Base-by-base conservation (phyloP, 2,888 invertebrate species). In the Malthinus seriepunctatus region DNA sequence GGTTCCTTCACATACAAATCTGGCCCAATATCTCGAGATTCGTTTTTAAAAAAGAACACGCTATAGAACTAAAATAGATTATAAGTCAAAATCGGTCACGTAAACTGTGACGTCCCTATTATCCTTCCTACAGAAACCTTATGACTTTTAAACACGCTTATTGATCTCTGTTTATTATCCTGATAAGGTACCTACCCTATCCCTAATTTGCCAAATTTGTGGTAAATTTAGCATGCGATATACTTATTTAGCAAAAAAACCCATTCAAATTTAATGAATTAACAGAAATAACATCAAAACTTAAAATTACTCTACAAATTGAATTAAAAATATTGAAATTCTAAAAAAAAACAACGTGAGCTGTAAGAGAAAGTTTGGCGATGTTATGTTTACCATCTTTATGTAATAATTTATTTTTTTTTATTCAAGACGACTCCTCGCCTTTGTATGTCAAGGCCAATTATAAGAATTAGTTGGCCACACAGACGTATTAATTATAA, bases 391-490 rank as follows among this genome's bases (percentile, higher is more conserved):
- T 42, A 42, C 39, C 23, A 5, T 3, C 23, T 23, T 23, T 23
- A 23, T 23, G 23, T 23, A 23, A 23, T 42, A 42, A 42, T 42
- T 14, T 42, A 42, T 42, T 42, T 42, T 42, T 42, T 42, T 9
- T 42, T 15, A 42, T 42, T 10, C 35, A 9, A 42, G 39, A 42
- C 39, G 23, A 42, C 9, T 11, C 14, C 14, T 15, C 44, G 39
- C 31, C 35, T 35, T 47, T 49, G 11, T 23, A 47, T 54, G 53
- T 54, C 53, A 54, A 37, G 47, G 39, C 55, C 12, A 45, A 35
- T 44, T 53, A 63, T 42, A 62, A 47, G 56, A 61, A 66, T 46
- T 58, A 50, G 52, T 67, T 71, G 2, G 23, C 23, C 23, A 23
- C 23, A 23, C 23, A 23, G 5, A 23, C 23, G 2, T 23, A 23